A percentile compares a stretch with the other conserved stretches of the same genome.
phyloP scores from a whole-genome alignment of 2,888 invertebrate genomes.

The Drosophila demipolita region DNA sequence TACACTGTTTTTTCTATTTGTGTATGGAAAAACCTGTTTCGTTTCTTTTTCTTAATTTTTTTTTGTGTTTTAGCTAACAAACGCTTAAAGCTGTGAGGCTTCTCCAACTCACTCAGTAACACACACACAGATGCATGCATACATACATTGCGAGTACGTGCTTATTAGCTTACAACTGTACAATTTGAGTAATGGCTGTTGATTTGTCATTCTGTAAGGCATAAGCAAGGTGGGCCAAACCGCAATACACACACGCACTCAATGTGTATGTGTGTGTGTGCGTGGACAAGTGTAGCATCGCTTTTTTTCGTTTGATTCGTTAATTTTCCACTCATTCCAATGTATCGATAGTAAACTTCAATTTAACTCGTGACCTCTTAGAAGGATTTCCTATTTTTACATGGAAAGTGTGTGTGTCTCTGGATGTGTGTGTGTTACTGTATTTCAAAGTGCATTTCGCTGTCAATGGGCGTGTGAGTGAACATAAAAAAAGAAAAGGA shows the following conservation, averaged over 20 bases:
- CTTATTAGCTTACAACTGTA: constrained; percentile 59
- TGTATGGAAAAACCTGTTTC: constrained; percentile 53
- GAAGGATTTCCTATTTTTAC: constrained; percentile 75
- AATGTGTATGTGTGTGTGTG: background rate
- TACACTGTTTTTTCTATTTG: constrained; percentile 16
- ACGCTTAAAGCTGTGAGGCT: constrained; percentile 44
- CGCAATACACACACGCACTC: constrained; percentile 8
- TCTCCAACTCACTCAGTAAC: constrained; percentile 33
- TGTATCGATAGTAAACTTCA: constrained; percentile 60
- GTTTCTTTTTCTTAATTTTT: constrained; percentile 22
- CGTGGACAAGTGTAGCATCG: constrained; percentile 47
- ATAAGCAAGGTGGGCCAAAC: constrained; percentile 50
- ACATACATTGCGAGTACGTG: constrained; percentile 39
- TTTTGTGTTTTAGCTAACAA: constrained; percentile 33
- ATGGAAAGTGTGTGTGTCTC: constrained; percentile 37
- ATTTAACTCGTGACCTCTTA: constrained; percentile 75
- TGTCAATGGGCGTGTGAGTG: constrained; percentile 39
- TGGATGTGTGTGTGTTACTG: constrained; percentile 62
- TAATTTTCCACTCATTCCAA: constrained; percentile 34
- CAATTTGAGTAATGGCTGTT: constrained; percentile 55
- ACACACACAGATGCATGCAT: constrained; percentile 1
- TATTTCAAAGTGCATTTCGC: constrained; percentile 71
- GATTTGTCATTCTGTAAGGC: constrained; percentile 39
- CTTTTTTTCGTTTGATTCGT: constrained; percentile 9
- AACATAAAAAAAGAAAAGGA: constrained; percentile 19